These are phyloP conservation scores for Brachymystax lenok DNA, from an alignment of 2,797 vertebrate genomes.

Conservation along the genomic window DNA sequence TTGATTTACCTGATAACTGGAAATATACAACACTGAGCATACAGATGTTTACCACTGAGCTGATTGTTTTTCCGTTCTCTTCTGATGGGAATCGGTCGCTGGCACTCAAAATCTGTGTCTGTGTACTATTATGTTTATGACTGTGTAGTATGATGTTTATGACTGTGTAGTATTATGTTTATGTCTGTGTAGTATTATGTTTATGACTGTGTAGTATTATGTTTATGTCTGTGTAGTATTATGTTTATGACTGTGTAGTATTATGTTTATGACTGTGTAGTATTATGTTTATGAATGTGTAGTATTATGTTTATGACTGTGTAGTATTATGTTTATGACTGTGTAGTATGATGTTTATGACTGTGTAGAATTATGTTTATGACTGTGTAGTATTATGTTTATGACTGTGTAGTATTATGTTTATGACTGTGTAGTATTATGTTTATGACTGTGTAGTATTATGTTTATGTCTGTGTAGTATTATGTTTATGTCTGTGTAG, in stretches of 20 bases:
- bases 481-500: no score
- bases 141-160: not conserved
- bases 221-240: not conserved
- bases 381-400: no score
- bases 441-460: not conserved
- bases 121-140: not conserved
- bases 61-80: conserved; percentile 35
- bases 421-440: no score
- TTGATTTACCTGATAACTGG: conserved; percentile 49
- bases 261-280: not conserved
- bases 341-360: no score
- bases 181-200: not conserved
- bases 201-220: not conserved
- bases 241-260: not conserved
- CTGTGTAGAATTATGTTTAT: no score
- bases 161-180: no score
- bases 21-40: conserved; percentile 27
- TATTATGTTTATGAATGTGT: no score
- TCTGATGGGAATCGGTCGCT: conserved; percentile 24
- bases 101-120: not conserved
- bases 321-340: no score
- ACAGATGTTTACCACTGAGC: conserved; percentile 23
- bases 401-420: no score
- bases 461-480: not conserved
- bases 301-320: no score